These are phyloP conservation scores for Aythya baeri DNA, from an alignment of 2,113 vertebrate species.

Conservation along the genomic window DNA sequence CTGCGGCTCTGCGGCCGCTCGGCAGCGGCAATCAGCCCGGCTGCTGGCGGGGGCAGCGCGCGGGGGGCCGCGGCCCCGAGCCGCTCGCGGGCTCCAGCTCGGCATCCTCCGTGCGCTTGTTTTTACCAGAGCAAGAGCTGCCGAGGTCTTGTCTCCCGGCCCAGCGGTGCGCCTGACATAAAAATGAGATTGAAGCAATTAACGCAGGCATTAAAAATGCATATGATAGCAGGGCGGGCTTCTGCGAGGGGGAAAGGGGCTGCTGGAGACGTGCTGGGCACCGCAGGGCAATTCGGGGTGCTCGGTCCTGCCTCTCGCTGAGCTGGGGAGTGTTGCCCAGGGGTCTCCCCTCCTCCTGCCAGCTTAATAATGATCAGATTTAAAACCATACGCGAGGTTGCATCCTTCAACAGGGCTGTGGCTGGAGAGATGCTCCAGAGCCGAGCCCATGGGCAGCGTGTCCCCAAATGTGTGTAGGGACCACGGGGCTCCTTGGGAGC, in stretches of 20 bases:
- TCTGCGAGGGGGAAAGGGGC: neutral
- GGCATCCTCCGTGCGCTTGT: neutral
- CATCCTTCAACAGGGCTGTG: too few species aligned
- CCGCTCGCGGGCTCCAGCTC: neutral
- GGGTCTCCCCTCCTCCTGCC: neutral
- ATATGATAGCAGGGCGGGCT: rapidly evolving
- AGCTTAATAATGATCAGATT: neutral
- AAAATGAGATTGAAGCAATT: neutral
- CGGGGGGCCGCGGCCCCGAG: neutral
- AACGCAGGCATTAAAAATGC: neutral
- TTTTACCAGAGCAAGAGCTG: neutral
- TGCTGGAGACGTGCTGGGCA: rapidly evolving
- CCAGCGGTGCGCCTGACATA: neutral
- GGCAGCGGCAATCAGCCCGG: neutral
- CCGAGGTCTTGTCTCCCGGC: neutral
- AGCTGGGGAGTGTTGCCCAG: neutral
- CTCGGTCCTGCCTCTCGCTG: neutral
- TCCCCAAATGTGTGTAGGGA: neutral
- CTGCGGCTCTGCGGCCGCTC: neutral
- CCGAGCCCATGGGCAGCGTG: too few species aligned
- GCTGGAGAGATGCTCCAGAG: too few species aligned
- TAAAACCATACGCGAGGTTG: neutral
- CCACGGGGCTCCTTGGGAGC: neutral
- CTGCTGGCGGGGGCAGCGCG: neutral
- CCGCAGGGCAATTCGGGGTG: neutral